Conservation (phyloP, 2,797 vertebrate species). For the Centropyge bicolor region DNA sequence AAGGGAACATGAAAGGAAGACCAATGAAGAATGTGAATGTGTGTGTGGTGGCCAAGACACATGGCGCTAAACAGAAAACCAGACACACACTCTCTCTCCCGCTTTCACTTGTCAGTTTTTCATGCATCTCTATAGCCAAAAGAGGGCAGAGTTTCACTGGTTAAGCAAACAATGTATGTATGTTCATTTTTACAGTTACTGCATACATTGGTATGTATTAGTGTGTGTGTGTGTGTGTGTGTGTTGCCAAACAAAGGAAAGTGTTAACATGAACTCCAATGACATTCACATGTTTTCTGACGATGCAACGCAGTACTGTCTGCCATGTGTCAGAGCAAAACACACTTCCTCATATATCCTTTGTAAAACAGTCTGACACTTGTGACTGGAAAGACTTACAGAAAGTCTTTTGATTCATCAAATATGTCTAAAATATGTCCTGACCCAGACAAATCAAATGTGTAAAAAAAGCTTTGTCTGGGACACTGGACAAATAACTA, state of each 20-base stretch:
- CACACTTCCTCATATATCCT: neutral
- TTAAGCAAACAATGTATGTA: constrained; percentile 4
- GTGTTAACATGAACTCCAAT: constrained; percentile 2
- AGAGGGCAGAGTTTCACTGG: constrained; percentile 39
- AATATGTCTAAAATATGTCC: neutral
- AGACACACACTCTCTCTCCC: neutral
- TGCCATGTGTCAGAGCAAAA: constrained; percentile 7
- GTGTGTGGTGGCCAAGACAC: neutral
- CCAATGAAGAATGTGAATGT: neutral
- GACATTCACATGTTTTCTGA: constrained; percentile 27
- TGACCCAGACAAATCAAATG: neutral
- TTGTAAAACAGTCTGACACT: neutral
- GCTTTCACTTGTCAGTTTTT: neutral
- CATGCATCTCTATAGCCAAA: constrained; percentile 8
- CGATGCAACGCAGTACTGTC: constrained; percentile 4
- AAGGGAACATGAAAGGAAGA: neutral
- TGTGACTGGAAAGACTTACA: neutral
- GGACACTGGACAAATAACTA: neutral
- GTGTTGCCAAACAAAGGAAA: neutral
- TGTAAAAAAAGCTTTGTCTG: neutral
- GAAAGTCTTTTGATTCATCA: neutral
- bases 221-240: neutral
- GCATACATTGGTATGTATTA: neutral
- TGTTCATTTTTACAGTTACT: constrained; percentile 25
- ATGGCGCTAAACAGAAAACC: neutral